These are phyloP conservation scores for Hydrolagus colliei DNA, from an alignment of 2,797 vertebrate species.

Conservation along the genomic window DNA sequence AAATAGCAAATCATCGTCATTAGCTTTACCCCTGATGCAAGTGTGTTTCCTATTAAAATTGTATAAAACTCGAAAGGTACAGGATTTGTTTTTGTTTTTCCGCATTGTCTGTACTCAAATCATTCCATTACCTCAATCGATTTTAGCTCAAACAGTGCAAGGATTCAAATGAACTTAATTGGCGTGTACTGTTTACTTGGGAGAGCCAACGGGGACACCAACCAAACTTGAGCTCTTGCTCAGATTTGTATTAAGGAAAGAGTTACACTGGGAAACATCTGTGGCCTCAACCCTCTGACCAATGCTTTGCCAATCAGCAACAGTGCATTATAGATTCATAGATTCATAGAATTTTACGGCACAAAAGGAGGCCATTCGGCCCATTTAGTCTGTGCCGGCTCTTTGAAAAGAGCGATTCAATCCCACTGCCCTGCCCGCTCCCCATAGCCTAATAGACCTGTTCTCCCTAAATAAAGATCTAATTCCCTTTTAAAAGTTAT, in stretches of 20 bases:
- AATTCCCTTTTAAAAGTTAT: too few relatives aligned
- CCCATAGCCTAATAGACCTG: too few relatives aligned
- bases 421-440: too few relatives aligned
- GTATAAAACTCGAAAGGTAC: neutral
- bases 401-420: too few relatives aligned
- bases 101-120: neutral
- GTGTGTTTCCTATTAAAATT: neutral
- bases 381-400: too few relatives aligned
- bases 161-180: neutral
- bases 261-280: neutral
- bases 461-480: too few relatives aligned
- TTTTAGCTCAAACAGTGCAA: neutral
- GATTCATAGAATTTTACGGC: too few relatives aligned
- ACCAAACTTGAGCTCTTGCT: slow-evolving; percentile 12
- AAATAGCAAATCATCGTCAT: neutral
- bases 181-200: neutral
- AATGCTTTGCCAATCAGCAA: neutral
- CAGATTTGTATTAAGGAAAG: neutral
- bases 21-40: neutral
- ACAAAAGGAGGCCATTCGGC: too few relatives aligned
- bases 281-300: neutral
- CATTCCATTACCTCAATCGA: neutral
- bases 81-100: neutral
- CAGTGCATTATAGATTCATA: too few relatives aligned
- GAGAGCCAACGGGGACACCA: neutral